Evolutionary conservation across 37 sponge, comb jelly and placozoan species (phyloP).

Genomic region (Mnemiopsis leidyi): DNA sequence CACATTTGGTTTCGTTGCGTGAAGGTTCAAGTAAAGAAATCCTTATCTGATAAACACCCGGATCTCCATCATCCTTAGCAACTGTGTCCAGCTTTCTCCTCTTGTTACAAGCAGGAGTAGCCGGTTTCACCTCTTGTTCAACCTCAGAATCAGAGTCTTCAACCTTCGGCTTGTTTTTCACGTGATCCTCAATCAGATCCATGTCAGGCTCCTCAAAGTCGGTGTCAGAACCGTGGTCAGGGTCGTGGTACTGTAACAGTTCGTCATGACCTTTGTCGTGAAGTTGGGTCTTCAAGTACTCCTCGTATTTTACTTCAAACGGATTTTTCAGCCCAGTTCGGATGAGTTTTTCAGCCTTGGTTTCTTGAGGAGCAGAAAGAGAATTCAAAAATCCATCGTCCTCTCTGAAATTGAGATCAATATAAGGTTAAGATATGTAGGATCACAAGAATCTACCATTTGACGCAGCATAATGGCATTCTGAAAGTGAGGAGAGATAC

Average conservation of each 20-base stretch:
- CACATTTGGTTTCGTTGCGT: background rate
- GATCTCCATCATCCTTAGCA: constrained; percentile 14
- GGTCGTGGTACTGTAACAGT: constrained; percentile 36
- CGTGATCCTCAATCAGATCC: constrained; percentile 44
- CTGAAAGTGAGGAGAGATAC: too few species aligned
- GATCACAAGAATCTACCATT: too few species aligned
- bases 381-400: constrained; percentile 45
- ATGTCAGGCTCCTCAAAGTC: constrained; percentile 62
- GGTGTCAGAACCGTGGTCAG: constrained; percentile 44
- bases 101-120: background rate
- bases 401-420: constrained; percentile 12
- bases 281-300: background rate
- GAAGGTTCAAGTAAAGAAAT: background rate
- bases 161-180: background rate
- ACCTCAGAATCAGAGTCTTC: background rate
- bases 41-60: constrained; percentile 13
- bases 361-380: background rate
- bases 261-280: background rate
- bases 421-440: too few species aligned
- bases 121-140: background rate
- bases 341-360: constrained; percentile 39
- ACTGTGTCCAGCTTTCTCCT: constrained; percentile 25
- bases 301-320: constrained; percentile 51
- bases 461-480: too few species aligned
- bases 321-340: constrained; percentile 24